Evolutionary conservation across 2,888 invertebrate genomes (phyloP).

Genomic region (Congeria kusceri): DNA sequence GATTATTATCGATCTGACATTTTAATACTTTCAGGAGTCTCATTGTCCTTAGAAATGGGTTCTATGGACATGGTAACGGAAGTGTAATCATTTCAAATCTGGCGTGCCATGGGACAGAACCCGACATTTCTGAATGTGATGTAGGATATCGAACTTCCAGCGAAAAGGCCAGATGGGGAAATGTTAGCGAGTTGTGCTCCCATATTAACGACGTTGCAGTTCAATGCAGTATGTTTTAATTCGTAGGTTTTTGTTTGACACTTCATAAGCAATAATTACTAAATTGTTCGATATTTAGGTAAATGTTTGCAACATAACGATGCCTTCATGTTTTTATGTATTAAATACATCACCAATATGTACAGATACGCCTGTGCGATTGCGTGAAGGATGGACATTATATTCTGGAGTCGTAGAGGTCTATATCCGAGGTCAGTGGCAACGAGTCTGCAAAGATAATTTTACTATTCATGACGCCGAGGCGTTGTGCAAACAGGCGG

Average conservation of each 20-base stretch:
- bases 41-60: not conserved
- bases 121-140: slow-evolving; percentile 39
- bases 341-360: not conserved
- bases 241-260: too few species aligned
- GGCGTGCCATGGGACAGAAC: slow-evolving; percentile 20
- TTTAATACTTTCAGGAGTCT: slow-evolving; percentile 18
- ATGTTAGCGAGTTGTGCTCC: slow-evolving; percentile 27
- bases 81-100: slow-evolving; percentile 28
- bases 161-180: slow-evolving; percentile 18
- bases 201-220: slow-evolving; percentile 27
- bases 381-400: slow-evolving; percentile 14
- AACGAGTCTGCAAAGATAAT: slow-evolving; percentile 19
- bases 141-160: not conserved
- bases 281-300: too few species aligned
- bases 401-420: slow-evolving; percentile 35
- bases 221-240: slow-evolving; percentile 34
- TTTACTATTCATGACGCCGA: slow-evolving; percentile 28
- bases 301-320: not conserved
- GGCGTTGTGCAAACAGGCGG: slow-evolving; percentile 19
- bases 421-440: slow-evolving; percentile 23
- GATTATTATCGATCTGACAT: not conserved
- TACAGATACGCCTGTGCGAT: slow-evolving; percentile 25
- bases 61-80: slow-evolving; percentile 21
- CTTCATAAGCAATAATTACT: too few species aligned
- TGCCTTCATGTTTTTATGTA: not conserved